Conservation (phyloP, 2,113 vertebrate species). For the Xiphophorus maculatus region DNA sequence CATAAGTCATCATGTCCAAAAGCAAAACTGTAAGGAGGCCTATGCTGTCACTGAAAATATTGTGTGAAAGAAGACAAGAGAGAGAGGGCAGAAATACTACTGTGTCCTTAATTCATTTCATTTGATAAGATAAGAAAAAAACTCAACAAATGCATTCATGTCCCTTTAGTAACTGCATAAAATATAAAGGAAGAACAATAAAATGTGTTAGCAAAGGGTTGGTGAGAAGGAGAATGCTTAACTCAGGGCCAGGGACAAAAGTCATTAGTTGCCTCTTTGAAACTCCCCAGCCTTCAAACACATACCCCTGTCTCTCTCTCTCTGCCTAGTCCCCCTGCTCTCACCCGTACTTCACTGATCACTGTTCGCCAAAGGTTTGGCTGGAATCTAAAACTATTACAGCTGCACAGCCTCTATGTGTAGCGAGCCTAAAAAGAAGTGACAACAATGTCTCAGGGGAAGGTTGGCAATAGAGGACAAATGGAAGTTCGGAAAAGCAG, state of each 20-base stretch:
- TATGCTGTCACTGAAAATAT: slow-evolving; percentile 64
- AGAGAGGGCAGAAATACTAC: slow-evolving; percentile 49
- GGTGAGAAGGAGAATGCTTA: slow-evolving; percentile 39
- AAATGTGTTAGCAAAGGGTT: slow-evolving; percentile 34
- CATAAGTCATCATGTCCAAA: slow-evolving; percentile 71
- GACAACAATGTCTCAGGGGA: slow-evolving; percentile 77
- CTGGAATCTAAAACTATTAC: slow-evolving; percentile 77
- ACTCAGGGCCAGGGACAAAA: slow-evolving; percentile 58
- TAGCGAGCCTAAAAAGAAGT: slow-evolving; percentile 75
- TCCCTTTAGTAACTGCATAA: slow-evolving; percentile 44
- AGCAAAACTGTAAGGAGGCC: slow-evolving; percentile 54
- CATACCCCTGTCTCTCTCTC: slow-evolving; percentile 20
- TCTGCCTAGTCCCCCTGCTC: slow-evolving; percentile 31
- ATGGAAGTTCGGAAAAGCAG: slow-evolving; percentile 32
- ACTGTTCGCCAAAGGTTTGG: slow-evolving; percentile 74
- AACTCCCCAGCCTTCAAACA: slow-evolving; percentile 50
- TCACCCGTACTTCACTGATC: slow-evolving; percentile 47
- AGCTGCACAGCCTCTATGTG: slow-evolving; percentile 60
- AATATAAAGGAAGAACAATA: slow-evolving; percentile 43
- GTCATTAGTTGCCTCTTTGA: slow-evolving; percentile 67
- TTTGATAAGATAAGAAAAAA: slow-evolving; percentile 58
- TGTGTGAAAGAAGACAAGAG: slow-evolving; percentile 42
- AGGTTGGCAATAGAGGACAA: slow-evolving; percentile 78
- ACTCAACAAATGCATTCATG: slow-evolving; percentile 15
- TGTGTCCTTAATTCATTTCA: slow-evolving; percentile 63